Base-by-base conservation (phyloP, 2,113 vertebrate genomes). In the Mustela lutreola region DNA sequence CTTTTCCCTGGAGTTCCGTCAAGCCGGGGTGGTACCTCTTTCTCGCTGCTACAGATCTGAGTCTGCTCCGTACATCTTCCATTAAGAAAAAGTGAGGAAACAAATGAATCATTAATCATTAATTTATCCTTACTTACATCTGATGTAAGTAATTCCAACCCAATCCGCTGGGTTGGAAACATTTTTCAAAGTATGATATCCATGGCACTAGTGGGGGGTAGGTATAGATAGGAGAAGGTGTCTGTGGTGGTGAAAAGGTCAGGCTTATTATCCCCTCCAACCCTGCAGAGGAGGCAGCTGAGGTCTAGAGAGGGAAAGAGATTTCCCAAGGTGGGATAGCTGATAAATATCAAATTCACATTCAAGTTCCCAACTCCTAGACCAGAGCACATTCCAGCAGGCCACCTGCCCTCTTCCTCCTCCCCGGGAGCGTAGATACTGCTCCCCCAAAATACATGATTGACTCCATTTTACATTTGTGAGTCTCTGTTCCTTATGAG, bases 1-100 rank as follows among this genome's bases (percentile, higher is more conserved):
- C 85, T 71, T 60, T 87, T 70, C 18, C 10, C 53, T 56, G 60
- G 83, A 89, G 89, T 79, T 88, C 71, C 60, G 7, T 84, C 71
- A 36, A 18, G 53, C 18, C 2, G 1, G 19, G 26, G 19, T 63
- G 45, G 53, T 42, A n/a, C 5, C 0, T 11, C 60, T 60, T 36
- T n/a, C 81, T 82, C 4, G 91, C 85, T 83, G 73, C 14, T 1
- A 21, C 56, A 89, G 86, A 88, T 62, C 84, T 65, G 93, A 48
- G 53, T 82, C 67, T 24, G 86, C 67, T 26, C 50, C n/a, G 24
- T n/a, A 28, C 11, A 16, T 50, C 93, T 82, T 63, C 70, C 28
- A 56, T 39, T 67, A 83, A 89, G 79, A 82, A 96, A 95, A 94
- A 93, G 71, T 15, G 11, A 39, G 33, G 39, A 96, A 86, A 48